Evolutionary conservation across 1,140 invertebrate species (phyloP), one percentile per base, ranked within the genome.

Genomic region (Zaprionus camerounensis): DNA sequence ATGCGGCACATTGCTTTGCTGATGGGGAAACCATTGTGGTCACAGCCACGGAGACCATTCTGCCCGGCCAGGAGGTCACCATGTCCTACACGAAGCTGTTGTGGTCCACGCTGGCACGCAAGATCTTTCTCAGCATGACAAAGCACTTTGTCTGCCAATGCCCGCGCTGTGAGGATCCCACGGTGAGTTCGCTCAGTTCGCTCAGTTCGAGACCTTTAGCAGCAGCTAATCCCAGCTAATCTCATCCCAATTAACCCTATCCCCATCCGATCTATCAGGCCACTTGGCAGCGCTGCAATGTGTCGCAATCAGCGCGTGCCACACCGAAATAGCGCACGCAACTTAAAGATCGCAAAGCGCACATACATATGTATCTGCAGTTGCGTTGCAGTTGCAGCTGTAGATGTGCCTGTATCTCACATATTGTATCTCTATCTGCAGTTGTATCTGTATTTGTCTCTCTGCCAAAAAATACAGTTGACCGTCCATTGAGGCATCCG

Each of bases 141-240:
- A 97, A 97, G 94, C 94, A 96, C 83, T 97, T 97, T 90, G 92
- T 94, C 34, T 97, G 97, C 84, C 91, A 92, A 13, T 97, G 97
- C 85, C 79, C 91, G 17, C 93, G 97, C 36, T 97, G 97, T 87
- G 90, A 92, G 38, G 96, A 97, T 93, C 94, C 95, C 1, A 95
- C 94, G 55, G 96, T 92, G 71, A 94, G 91, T 93, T 73, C 20
- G 20, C 22, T 3, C 24, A 24, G 41, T 12, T 6, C 20, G 20
- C 20, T 22, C 20, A 22, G 20, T 22, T 22, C 38, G 20, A 26
- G 11, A 34, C 15, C 15, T 20, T 38, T 5, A 5, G 5, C 38
- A 41, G 13, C 38, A 41, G 38, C 38, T n/a, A 41, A 15, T 15
- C 36, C 28, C 28, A 31, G 12, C 46, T 26, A 36, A 38, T 31